A percentile compares a stretch with the other conserved stretches of the same genome.
Evolutionary conservation across 2,113 vertebrate species (phyloP).

Genomic region (Eclectus roratus): DNA sequence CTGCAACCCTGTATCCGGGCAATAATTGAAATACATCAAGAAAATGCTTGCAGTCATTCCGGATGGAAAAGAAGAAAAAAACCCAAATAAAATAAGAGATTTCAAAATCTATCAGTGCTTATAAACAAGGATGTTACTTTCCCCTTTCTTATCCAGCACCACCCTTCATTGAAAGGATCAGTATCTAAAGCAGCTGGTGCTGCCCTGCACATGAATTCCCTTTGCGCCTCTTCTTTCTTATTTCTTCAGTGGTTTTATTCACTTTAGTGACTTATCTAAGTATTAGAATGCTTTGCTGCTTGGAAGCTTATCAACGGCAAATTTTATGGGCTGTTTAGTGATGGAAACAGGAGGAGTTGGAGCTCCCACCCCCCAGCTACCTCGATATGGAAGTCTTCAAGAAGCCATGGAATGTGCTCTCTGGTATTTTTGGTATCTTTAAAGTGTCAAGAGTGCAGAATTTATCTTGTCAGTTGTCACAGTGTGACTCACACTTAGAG

Average conservation of each 20-base stretch:
- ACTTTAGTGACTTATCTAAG: conserved; percentile 68
- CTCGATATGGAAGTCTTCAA: conserved; percentile 73
- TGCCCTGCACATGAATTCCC: conserved; percentile 54
- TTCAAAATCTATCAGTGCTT: conserved; percentile 34
- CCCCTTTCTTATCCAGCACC: conserved; percentile 55
- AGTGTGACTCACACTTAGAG: conserved; percentile 78
- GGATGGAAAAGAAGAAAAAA: background rate
- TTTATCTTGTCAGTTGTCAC: conserved; percentile 80
- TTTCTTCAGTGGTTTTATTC: conserved; percentile 45
- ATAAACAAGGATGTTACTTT: conserved; percentile 69
- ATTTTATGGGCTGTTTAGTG: conserved; percentile 69
- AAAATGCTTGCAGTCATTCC: conserved; percentile 17
- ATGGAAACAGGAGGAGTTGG: conserved; percentile 68
- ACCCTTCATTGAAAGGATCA: conserved; percentile 38
- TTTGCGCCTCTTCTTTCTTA: conserved; percentile 46
- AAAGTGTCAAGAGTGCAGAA: conserved; percentile 79
- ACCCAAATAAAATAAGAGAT: background rate
- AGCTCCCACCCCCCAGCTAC: conserved; percentile 26
- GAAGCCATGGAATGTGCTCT: conserved; percentile 75
- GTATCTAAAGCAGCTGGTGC: conserved; percentile 56
- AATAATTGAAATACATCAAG: conserved; percentile 34
- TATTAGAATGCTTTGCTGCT: conserved; percentile 45
- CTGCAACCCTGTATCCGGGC: conserved; percentile 40
- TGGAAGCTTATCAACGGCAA: conserved; percentile 64
- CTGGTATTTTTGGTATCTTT: conserved; percentile 82